Evolutionary conservation across 2,888 invertebrate species (phyloP).

Genomic region (Ramazzottius varieornatus): DNA sequence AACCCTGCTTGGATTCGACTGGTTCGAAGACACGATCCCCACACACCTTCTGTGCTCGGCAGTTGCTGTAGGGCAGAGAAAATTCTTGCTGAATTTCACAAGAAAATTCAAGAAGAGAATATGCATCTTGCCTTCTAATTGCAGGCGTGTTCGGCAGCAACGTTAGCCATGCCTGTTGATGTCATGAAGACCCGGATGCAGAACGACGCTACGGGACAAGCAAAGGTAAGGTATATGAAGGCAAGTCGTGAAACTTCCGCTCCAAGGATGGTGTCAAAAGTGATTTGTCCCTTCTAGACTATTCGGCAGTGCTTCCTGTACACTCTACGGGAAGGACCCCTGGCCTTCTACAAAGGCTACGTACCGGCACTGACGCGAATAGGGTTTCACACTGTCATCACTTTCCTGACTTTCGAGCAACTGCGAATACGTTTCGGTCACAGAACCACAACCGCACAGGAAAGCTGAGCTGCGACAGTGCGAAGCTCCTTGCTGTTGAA

Average conservation of each 20-base stretch:
- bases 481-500: too few species aligned
- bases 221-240: too few species aligned
- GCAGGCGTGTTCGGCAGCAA: background rate
- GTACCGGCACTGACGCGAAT: background rate
- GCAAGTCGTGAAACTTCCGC: too few species aligned
- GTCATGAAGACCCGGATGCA: conserved; percentile 1
- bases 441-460: too few species aligned
- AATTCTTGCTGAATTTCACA: background rate
- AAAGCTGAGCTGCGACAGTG: too few species aligned
- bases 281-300: background rate
- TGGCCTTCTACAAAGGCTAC: background rate
- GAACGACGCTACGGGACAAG: too few species aligned
- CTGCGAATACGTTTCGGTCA: background rate
- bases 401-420: background rate
- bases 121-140: too few species aligned
- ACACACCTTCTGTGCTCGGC: background rate
- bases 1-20: background rate
- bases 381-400: background rate
- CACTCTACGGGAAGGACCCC: background rate
- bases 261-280: too few species aligned
- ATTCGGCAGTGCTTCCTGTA: background rate
- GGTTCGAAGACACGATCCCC: background rate
- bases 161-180: background rate
- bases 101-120: too few species aligned
- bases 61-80: background rate